Conservation (phyloP, 2,797 vertebrate genomes). For the Manis crassicaudata region DNA sequence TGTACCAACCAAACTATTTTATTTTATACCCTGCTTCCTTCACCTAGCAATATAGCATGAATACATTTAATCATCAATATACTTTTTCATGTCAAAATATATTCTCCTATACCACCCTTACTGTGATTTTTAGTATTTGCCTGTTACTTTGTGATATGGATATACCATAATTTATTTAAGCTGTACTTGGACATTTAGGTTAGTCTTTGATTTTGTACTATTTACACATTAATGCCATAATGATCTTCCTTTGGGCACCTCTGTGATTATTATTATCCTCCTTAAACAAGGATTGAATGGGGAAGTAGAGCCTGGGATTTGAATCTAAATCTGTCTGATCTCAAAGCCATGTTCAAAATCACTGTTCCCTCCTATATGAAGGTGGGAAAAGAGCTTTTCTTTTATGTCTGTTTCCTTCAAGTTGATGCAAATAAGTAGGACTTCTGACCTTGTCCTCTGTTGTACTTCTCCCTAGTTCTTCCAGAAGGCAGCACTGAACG, state of each 20-base stretch:
- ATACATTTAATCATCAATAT: neutral
- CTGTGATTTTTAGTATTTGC: neutral
- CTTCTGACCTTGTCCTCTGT: neutral
- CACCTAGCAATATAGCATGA: neutral
- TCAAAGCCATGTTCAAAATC: neutral
- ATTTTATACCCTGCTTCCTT: neutral
- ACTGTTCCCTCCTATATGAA: neutral
- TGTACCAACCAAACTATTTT: neutral
- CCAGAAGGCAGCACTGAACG: conserved; percentile 94
- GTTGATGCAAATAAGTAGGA: neutral
- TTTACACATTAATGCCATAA: neutral
- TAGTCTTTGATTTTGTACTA: neutral
- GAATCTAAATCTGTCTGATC: neutral
- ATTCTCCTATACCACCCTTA: neutral
- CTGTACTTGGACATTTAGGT: neutral
- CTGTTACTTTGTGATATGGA: neutral
- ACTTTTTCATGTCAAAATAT: neutral
- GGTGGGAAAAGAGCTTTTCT: neutral
- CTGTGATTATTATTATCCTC: neutral
- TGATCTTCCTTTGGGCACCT: neutral
- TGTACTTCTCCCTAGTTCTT: conserved; percentile 89
- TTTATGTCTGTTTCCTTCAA: neutral
- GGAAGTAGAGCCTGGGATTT: neutral
- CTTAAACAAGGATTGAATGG: neutral
- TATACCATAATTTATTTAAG: neutral